phyloP scores from a whole-genome alignment of 2,113 vertebrate genomes.

The Oreochromis spilurus region DNA sequence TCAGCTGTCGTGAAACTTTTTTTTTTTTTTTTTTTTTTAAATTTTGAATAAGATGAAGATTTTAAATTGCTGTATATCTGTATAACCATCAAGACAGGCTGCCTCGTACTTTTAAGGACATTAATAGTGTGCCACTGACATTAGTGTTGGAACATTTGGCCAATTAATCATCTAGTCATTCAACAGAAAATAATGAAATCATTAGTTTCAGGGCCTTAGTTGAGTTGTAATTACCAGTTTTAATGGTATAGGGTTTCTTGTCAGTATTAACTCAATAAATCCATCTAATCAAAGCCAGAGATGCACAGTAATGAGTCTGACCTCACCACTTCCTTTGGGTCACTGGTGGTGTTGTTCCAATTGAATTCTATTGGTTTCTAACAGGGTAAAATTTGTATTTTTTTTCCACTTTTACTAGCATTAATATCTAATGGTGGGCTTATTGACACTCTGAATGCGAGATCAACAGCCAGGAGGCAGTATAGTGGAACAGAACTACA shows the following conservation, averaged over 20 bases:
- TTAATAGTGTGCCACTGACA: neutral
- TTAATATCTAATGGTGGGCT: neutral
- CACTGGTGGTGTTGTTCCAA: neutral
- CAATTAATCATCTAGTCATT: neutral
- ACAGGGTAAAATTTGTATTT: neutral
- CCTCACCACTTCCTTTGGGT: neutral
- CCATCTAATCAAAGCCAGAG: neutral
- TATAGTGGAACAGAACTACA: constrained; percentile 42
- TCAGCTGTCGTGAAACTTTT: neutral
- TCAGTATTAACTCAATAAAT: constrained; percentile 22
- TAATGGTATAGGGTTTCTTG: neutral
- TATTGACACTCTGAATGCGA: neutral
- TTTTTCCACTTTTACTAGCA: neutral
- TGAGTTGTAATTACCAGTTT: neutral
- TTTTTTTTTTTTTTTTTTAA: neutral
- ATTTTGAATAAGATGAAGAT: neutral
- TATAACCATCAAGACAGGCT: neutral
- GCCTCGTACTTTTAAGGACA: neutral
- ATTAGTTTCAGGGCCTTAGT: neutral
- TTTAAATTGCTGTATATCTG: neutral
- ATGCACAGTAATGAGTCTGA: constrained; percentile 2
- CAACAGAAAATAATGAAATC: neutral
- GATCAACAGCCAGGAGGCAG: constrained; percentile 35
- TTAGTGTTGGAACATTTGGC: neutral
- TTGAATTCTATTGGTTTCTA: neutral